phyloP scores from a whole-genome alignment of 92 coral and sea anemone genomes.

The Hydrozoanthus gracilis region DNA sequence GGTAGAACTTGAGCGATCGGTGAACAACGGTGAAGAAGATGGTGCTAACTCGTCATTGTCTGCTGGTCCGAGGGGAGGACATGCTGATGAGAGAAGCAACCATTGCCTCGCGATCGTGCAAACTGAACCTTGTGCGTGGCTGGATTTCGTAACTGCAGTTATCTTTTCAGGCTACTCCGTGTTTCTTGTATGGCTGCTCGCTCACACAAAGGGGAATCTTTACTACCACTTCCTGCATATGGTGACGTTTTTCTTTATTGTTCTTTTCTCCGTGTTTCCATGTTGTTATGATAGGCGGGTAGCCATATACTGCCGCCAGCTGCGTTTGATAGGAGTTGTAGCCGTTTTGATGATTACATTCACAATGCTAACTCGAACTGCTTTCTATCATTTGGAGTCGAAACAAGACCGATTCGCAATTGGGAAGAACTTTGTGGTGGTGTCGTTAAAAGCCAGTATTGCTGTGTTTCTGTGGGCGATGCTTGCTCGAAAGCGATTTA shows the following conservation, averaged over 20 bases:
- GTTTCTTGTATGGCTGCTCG: slow-evolving; percentile 39
- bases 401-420: slow-evolving; percentile 3
- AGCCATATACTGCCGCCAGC: slow-evolving; percentile 8
- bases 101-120: slow-evolving; percentile 12
- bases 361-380: slow-evolving; percentile 57
- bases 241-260: background rate
- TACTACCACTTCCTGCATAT: slow-evolving; percentile 9
- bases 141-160: slow-evolving; percentile 35
- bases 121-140: slow-evolving; percentile 38
- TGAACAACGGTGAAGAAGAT: background rate
- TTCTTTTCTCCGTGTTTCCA: slow-evolving; percentile 27
- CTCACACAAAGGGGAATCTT: background rate
- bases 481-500: slow-evolving; percentile 38
- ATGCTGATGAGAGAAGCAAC: background rate
- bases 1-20: slow-evolving; percentile 20
- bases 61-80: no score
- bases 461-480: slow-evolving; percentile 41
- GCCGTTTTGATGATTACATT: slow-evolving; percentile 49
- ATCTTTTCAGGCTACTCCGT: slow-evolving; percentile 23
- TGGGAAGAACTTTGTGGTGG: slow-evolving; percentile 37
- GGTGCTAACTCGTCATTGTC: background rate
- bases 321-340: slow-evolving; percentile 41
- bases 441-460: slow-evolving; percentile 49
- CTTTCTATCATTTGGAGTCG: slow-evolving; percentile 32
- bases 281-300: slow-evolving; percentile 31